These are phyloP conservation scores for Pocota personata DNA, from an alignment of 2,888 invertebrate species.

Conservation along the genomic window DNA sequence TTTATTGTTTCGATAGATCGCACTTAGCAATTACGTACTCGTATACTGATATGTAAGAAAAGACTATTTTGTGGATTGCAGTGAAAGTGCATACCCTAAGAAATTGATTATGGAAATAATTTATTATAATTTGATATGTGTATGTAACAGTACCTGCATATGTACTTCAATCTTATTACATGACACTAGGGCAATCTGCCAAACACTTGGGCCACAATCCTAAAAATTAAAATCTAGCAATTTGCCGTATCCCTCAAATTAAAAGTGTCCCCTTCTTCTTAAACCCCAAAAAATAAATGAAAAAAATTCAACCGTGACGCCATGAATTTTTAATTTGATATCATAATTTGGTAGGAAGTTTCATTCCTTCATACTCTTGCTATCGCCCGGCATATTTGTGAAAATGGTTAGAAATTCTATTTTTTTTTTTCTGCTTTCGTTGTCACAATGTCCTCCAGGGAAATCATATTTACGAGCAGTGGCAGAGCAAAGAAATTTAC, in stretches of 20 bases:
- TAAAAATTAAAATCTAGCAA: neutral
- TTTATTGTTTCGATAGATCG: no score
- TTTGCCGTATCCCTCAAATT: neutral
- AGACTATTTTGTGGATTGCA: no score
- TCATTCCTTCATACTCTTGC: slow-evolving; percentile 12
- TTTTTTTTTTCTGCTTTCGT: slow-evolving; percentile 31
- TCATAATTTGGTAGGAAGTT: slow-evolving; percentile 44
- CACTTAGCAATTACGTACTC: no score
- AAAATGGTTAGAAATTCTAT: slow-evolving; percentile 54
- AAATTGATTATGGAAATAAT: no score
- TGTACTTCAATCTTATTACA: neutral
- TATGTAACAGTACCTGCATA: no score
- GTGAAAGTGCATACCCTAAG: no score
- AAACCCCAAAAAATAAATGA: slow-evolving; percentile 9
- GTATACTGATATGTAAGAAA: no score
- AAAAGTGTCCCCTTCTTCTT: neutral
- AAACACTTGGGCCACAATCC: neutral
- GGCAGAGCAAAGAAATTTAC: slow-evolving; percentile 58
- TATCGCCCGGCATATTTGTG: slow-evolving; percentile 7
- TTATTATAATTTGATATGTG: no score
- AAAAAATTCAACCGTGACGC: slow-evolving; percentile 52
- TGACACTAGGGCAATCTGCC: neutral
- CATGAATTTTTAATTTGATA: slow-evolving; percentile 72
- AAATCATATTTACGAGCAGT: slow-evolving; percentile 70
- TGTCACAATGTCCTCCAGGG: slow-evolving; percentile 64